These are phyloP conservation scores for Tamias sibiricus DNA, from an alignment of 2,113 vertebrate genomes.

Conservation along the genomic window DNA sequence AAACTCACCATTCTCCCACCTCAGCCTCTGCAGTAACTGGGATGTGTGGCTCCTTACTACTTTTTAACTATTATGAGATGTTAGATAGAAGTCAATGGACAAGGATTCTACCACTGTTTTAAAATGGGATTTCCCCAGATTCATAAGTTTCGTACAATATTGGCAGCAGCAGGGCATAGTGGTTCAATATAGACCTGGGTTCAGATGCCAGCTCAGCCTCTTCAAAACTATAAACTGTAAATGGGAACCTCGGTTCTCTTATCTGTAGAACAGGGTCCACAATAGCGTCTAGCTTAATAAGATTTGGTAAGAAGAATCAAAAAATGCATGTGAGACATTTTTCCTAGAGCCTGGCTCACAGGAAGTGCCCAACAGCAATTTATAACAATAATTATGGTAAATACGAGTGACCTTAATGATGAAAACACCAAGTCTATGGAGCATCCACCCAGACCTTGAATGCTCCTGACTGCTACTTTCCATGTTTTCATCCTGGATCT, in stretches of 20 bases:
- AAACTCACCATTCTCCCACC: too few species aligned
- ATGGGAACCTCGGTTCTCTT: background rate
- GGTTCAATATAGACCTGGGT: background rate
- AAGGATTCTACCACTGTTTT: background rate
- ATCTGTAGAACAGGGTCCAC: background rate
- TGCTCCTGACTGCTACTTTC: background rate
- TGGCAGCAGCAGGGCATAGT: background rate
- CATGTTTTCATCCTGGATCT: background rate
- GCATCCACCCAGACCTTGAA: background rate
- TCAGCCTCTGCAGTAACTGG: too few species aligned
- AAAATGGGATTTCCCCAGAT: background rate
- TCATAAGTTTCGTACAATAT: background rate
- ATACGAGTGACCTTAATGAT: background rate
- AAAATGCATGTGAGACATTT: background rate
- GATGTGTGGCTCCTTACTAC: background rate
- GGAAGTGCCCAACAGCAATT: background rate
- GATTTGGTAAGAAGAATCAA: conserved; percentile 21
- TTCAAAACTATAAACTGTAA: background rate
- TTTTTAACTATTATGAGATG: conserved; percentile 25
- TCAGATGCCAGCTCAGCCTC: background rate
- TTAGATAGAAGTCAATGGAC: background rate
- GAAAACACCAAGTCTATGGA: background rate
- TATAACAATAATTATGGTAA: background rate
- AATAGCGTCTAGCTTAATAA: background rate
- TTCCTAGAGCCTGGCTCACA: background rate